Evolutionary conservation across 2,113 vertebrate species (phyloP).

Genomic region (Perca fluviatilis): DNA sequence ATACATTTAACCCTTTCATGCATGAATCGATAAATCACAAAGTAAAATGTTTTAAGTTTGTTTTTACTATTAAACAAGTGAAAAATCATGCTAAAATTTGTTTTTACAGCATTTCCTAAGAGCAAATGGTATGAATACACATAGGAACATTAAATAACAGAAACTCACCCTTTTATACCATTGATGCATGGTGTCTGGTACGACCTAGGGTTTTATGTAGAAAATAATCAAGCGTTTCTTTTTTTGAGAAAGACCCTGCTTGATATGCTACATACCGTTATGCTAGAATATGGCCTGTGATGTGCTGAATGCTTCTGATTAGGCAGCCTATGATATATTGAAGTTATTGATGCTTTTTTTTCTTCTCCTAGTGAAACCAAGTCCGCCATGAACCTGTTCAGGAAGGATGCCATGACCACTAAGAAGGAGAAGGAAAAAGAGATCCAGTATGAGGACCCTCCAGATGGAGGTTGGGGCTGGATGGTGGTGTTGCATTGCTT

Average conservation of each 20-base stretch:
- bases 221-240: background rate
- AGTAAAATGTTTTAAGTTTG: too few species aligned
- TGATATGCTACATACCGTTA: background rate
- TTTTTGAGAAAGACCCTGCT: background rate
- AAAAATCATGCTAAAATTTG: too few species aligned
- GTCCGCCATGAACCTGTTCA: slow-evolving; percentile 78
- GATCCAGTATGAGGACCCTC: slow-evolving; percentile 77
- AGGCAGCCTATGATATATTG: background rate
- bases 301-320: slow-evolving; percentile 3
- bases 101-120: too few species aligned
- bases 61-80: too few species aligned
- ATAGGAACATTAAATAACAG: too few species aligned
- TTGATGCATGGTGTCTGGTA: too few species aligned
- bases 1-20: too few species aligned
- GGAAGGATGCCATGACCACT: slow-evolving; percentile 63
- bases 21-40: too few species aligned
- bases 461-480: slow-evolving; percentile 90
- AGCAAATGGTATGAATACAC: too few species aligned
- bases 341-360: slow-evolving; percentile 2
- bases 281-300: background rate
- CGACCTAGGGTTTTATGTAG: background rate
- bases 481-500: slow-evolving; percentile 96
- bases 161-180: too few species aligned
- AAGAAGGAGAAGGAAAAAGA: slow-evolving; percentile 68
- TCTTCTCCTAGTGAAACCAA: slow-evolving; percentile 67